Evolutionary conservation across 2,797 vertebrate species (phyloP), one percentile per base, ranked within the genome.

Genomic region (Spizella passerina): DNA sequence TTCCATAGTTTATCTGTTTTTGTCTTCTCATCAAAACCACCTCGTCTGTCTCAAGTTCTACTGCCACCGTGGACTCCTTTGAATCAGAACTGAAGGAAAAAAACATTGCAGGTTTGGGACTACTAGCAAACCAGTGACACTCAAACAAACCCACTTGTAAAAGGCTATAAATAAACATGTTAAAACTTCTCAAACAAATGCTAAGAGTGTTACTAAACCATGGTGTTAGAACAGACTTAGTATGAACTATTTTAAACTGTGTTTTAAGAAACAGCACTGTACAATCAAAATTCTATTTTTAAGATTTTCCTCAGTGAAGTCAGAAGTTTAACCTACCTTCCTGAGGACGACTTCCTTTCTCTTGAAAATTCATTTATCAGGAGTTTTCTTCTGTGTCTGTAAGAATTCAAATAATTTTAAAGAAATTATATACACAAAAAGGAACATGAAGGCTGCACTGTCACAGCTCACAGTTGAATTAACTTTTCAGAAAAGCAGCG

Each of bases 1-100:
- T 99, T 19, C 99, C 99, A 2, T 99, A 99, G 96, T 98, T 99
- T 69, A 99, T 99, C 97, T 99, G 99, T 86, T 99, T 99, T 94
- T 99, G 99, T 77, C 99, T 98, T 66, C 99, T 98, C 96, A 99
- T 97, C 73, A 99, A 96, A 66, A 99, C 98, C 6, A 97, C 96
- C 77, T 99, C 99, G 17, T 99, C 99, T 0, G 98, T 99, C 97
- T 99, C 99, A 39, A 99, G 96, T 84, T 99, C 99, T 75, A 95
- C 96, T 2, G 97, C 50, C 10, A 94, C 97, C 6, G 97, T 66
- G 14, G 98, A 98, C 55, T 99, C 99, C 96, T 97, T 99, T 53
- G 99, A 99, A 96, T 99, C 99, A 32, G 99, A 99, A 96, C 99
- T 99, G 70, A 73, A 78, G 61, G 61, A 12, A 64, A 87, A 57